Evolutionary conservation across 2,113 vertebrate genomes (phyloP).

Genomic region (Pitta sordida): DNA sequence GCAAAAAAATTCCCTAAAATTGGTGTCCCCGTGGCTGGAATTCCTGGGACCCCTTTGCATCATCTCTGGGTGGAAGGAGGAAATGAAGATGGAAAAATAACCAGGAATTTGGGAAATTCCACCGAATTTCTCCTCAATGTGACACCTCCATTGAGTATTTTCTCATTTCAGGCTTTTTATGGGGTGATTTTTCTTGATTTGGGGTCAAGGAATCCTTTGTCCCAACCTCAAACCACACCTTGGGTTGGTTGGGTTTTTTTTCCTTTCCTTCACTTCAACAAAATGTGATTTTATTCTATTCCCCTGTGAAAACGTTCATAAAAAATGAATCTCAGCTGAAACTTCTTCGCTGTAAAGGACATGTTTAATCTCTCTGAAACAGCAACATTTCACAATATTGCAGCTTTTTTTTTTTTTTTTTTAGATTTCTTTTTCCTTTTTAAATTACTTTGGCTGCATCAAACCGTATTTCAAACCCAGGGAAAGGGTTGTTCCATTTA

Average conservation of each 20-base stretch:
- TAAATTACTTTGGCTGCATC: background rate
- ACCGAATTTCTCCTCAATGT: accelerated
- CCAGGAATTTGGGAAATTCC: background rate
- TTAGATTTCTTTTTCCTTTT: background rate
- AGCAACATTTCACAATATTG: background rate
- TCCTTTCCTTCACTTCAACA: background rate
- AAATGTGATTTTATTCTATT: background rate
- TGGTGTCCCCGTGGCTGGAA: background rate
- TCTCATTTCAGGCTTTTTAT: background rate
- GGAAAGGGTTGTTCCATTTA: accelerated
- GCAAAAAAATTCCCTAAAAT: background rate
- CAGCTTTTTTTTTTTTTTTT: background rate
- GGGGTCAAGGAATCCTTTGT: background rate
- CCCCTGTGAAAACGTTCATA: background rate
- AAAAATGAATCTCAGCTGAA: background rate
- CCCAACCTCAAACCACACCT: background rate
- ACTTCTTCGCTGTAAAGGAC: accelerated
- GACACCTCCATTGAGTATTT: background rate
- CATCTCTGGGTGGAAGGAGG: background rate
- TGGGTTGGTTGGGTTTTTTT: too few relatives aligned
- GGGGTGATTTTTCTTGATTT: background rate
- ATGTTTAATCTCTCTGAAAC: background rate
- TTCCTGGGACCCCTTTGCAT: background rate
- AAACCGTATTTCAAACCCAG: background rate
- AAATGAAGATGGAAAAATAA: background rate